Evolutionary conservation across 2,888 invertebrate species (phyloP).

Genomic region (Phalangium opilio): DNA sequence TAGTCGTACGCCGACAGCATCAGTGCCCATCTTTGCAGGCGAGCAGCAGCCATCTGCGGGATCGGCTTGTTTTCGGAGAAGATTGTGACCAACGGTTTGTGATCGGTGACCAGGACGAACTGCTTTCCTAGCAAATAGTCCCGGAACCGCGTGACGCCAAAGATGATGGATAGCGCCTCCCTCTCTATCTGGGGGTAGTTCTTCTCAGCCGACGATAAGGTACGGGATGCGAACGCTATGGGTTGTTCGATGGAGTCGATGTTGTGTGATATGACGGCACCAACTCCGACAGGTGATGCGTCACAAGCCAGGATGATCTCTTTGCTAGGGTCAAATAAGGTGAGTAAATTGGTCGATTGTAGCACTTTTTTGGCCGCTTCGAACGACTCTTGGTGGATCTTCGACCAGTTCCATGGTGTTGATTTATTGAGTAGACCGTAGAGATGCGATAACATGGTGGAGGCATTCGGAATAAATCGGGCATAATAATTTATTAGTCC

Average conservation of each 20-base stretch:
- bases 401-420: conserved; percentile 16
- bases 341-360: conserved; percentile 20
- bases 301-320: conserved; percentile 28
- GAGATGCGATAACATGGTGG: conserved; percentile 20
- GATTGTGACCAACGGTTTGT: conserved; percentile 27
- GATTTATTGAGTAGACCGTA: conserved; percentile 18
- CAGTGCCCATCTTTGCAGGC: conserved; percentile 24
- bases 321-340: conserved; percentile 25
- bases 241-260: conserved; percentile 29
- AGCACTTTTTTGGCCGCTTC: conserved; percentile 20
- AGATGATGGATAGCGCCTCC: conserved; percentile 29
- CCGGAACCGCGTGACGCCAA: conserved; percentile 30
- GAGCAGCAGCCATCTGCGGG: conserved; percentile 23
- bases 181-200: conserved; percentile 20
- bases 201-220: conserved; percentile 17
- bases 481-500: conserved; percentile 24
- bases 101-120: conserved; percentile 31
- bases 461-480: conserved; percentile 22
- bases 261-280: conserved; percentile 24
- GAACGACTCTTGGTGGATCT: conserved; percentile 17
- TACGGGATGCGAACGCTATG: conserved; percentile 20
- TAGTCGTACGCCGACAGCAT: conserved; percentile 27
- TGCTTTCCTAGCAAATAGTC: conserved; percentile 28
- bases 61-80: conserved; percentile 8
- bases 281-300: conserved; percentile 25